Evolutionary conservation across 2,888 invertebrate species (phyloP), one percentile per base, ranked within the genome.

Genomic region (Oligia latruncula): DNA sequence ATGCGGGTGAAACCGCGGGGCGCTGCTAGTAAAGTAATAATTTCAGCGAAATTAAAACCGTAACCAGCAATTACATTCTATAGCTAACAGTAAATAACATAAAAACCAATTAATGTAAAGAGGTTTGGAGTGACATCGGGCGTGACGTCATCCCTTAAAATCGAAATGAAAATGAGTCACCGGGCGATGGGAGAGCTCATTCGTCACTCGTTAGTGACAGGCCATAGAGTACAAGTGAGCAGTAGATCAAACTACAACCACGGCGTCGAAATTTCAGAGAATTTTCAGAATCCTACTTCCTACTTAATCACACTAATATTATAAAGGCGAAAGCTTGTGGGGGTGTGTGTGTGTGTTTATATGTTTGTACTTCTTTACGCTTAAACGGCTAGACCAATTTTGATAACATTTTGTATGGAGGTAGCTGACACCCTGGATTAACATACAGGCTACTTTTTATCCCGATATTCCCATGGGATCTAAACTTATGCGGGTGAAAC

Each of bases 101-200:
- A 82, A 85, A 78, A 82, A 79, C 81, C 82, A 87, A 86, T 87
- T 88, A 88, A 84, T 81, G 81, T 87, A 78, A 84, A 89, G 82
- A 81, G 82, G 76, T 87, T 89, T 80, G 73, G 62, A 84, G 81
- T 85, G 87, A 79, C 77, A 85, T 75, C 35, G 83, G 62, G 55
- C 75, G 84, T 90, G 90, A 88, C 86, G 85, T 89, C 88, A 89
- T 84, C 78, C 82, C 84, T 85, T 89, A 80, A 90, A 91, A 90
- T 91, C 88, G 89, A 90, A 92, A 89, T 88, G 86, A 86, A 90
- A 91, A 91, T 89, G 89, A 89, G 89, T 90, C 90, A 87, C 80
- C 84, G 67, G 77, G 80, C 73, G 78, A 58, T 81, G 80, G 79
- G 75, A 86, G 87, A 86, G 81, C 77, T 85, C 79, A 68, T 77